Evolutionary conservation across 2,888 invertebrate species (phyloP), one percentile per base, ranked within the genome.

Genomic region (Drosophila fulvimacula): DNA sequence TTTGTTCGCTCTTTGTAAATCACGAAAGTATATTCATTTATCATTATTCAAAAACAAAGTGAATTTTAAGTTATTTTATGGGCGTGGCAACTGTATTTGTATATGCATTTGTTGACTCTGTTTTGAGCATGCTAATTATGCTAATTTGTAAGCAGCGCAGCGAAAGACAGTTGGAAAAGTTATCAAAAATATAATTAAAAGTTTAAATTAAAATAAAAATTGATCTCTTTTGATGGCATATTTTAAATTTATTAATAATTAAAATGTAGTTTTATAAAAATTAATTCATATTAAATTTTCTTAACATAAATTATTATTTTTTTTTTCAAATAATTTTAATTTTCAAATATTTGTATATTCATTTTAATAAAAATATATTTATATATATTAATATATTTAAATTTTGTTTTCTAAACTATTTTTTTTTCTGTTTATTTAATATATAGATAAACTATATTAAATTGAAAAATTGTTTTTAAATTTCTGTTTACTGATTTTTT

Each of bases 31-130:
- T 5, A 55, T 39, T 44, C 32, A 66, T 69, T 77, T 13, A 64
- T 73, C 66, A 76, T 63, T 70, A 69, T 69, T 61, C 11, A 44
- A 38, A 57, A 73, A 55, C 69, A 73, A 69, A 41, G 57, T 52
- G 32, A 60, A 48, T 60, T 57, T 46, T 34, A 46, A 27, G 34
- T 38, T 21, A 38, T 53, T 41, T 10, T 24, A 7, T 30, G 21
- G 44, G 21, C 21, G 48, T 17, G 41, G 34, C 41, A 42, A 27
- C 9, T 15, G 9, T 21, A 10, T 38, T 59, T 30, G 17, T 30
- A 17, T 30, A 11, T 51, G 15, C 34, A 39, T 57, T 61, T 27
- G 5, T 44, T 44, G 44, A 24, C 27, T 39, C 36, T 58, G 11
- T 19, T 39, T 3, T 10, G 10, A 27, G 27, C 21, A 13, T 69